A percentile compares a stretch with the other conserved stretches of the same genome.
phyloP scores from a whole-genome alignment of 30 jellyfish, hydroid and myxozoan genomes.

The Mastigias papua region DNA sequence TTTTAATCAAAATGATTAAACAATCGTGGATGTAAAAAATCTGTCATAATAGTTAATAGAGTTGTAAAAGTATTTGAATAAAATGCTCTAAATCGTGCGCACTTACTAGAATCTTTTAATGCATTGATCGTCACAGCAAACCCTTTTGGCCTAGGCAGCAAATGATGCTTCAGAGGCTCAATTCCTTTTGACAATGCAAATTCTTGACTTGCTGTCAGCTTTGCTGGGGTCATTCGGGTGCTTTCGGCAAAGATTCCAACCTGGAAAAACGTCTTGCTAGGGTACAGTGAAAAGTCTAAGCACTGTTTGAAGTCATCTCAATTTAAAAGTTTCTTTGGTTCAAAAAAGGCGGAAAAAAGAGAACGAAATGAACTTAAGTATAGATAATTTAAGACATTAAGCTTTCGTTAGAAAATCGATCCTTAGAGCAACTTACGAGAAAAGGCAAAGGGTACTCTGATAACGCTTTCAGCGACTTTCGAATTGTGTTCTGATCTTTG shows the following conservation, averaged over 20 bases:
- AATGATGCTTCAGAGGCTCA: slow-evolving; percentile 87
- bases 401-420: neutral
- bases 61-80: neutral
- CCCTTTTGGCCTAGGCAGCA: slow-evolving; percentile 92
- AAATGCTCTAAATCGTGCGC: neutral
- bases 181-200: slow-evolving; percentile 80
- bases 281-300: neutral
- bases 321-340: no score
- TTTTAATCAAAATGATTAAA: no score
- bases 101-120: slow-evolving; percentile 70
- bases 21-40: no score
- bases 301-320: neutral
- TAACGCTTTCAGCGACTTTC: slow-evolving; percentile 48
- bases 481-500: slow-evolving; percentile 60
- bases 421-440: slow-evolving; percentile 56
- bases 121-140: slow-evolving; percentile 77
- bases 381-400: no score
- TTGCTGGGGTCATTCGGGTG: slow-evolving; percentile 90
- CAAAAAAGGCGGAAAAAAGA: no score
- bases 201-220: slow-evolving; percentile 89
- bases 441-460: slow-evolving; percentile 73
- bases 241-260: slow-evolving; percentile 88
- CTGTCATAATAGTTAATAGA: no score
- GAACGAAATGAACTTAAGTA: no score
- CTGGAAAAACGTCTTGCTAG: slow-evolving; percentile 31